A percentile compares a stretch with the other conserved stretches of the same genome.
These are phyloP conservation scores for Pseudachorutes palmiensis DNA, from an alignment of 1,140 invertebrate genomes.

Conservation along the genomic window DNA sequence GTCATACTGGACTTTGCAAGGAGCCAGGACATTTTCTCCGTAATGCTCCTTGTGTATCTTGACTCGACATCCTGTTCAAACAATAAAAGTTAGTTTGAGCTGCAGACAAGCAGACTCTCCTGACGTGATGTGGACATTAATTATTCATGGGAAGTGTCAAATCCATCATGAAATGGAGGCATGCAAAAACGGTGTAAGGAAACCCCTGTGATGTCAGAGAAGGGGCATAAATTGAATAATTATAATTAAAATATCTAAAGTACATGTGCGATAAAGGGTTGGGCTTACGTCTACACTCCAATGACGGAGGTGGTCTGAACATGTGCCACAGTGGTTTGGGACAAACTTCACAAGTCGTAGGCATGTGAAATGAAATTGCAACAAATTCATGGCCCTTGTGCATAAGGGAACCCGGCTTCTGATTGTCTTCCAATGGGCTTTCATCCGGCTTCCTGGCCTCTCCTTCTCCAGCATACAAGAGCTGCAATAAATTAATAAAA, in stretches of 20 bases:
- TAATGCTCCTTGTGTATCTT: constrained; percentile 95
- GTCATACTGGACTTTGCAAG: constrained; percentile 89
- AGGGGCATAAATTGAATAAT: too few species aligned
- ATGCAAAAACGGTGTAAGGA: too few species aligned
- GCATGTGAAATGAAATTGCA: constrained; percentile 94
- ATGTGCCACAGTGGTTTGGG: constrained; percentile 93
- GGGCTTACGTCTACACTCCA: constrained; percentile 89
- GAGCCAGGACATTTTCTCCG: constrained; percentile 67
- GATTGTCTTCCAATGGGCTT: constrained; percentile 48
- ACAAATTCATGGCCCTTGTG: constrained; percentile 96
- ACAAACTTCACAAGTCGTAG: constrained; percentile 94
- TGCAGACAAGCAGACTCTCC: too few species aligned
- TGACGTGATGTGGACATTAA: neutral
- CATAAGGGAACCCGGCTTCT: constrained; percentile 68
- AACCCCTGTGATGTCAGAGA: too few species aligned
- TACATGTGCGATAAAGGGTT: too few species aligned
- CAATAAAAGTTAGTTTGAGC: constrained; percentile 10
- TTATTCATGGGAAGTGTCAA: too few species aligned
- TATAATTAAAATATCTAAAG: too few species aligned
- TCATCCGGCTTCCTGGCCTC: constrained; percentile 79
- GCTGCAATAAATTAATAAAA: constrained; percentile 43
- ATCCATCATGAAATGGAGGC: too few species aligned
- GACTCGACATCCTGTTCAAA: constrained; percentile 75
- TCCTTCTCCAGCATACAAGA: constrained; percentile 87
- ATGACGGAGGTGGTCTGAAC: constrained; percentile 88